Evolutionary conservation across 2,888 invertebrate genomes (phyloP), one percentile per base, ranked within the genome.

Genomic region (Corbicula japonica): DNA sequence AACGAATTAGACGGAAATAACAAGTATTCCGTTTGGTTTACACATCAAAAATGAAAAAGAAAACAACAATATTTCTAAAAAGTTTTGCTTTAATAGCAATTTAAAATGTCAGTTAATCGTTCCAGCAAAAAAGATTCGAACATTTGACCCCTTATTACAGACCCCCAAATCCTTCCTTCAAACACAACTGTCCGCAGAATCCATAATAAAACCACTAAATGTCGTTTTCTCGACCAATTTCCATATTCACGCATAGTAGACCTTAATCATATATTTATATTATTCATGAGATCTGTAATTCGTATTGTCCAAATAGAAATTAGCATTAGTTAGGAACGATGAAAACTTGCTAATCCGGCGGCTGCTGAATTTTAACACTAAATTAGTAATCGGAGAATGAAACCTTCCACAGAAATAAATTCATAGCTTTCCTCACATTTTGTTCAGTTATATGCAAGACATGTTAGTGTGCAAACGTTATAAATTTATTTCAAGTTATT

Each of bases 341-440:
- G 83, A 87, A 85, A 84, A 78, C 80, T 79, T 76, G 83, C 80
- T 87, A 86, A 87, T 87, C 80, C 78, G 80, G 34, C 52, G 83
- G 76, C 82, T 86, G 86, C 86, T 87, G 87, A 86, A 87, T 87
- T 87, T 87, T 86, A 87, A 87, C 87, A 76, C 83, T 77, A 80
- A 80, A 86, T 86, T 86, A 82, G 87, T 86, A 87, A 87, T 85
- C 83, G 56, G 86, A 87, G 81, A 79, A 68, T 74, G 73, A 66
- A 75, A 72, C 81, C 62, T 77, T 76, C 86, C 44, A 68, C 74
- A 76, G 62, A 62, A 87, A 87, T 87, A 87, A 87, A 87, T 86
- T 82, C 87, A 87, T 80, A 84, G 74, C 35, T 81, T 83, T 83
- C 81, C 69, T 69, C 76, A 79, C 56, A 72, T 62, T 80, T 84